Evolutionary conservation across 1,140 invertebrate genomes (phyloP), one percentile per base, ranked within the genome.

Genomic region (Listronotus bonariensis): DNA sequence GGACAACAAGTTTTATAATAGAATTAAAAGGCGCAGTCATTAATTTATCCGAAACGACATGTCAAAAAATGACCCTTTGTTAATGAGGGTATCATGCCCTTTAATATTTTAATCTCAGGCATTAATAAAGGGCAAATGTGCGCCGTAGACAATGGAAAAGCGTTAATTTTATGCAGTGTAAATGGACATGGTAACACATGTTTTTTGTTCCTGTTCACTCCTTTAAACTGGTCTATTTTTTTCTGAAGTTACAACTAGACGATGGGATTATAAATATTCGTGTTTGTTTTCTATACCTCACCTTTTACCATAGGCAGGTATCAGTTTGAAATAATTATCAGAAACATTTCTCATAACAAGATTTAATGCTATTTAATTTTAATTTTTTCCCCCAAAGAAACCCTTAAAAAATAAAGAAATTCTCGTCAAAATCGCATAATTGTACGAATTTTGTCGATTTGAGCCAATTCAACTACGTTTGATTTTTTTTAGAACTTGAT

Each of bases 41-140:
- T 69, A 69, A 69, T 69, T 56, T 64, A 18, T 63, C 36, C n/a
- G 49, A 54, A 64, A 68, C 42, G 36, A 36, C 62, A 38, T 26
- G 68, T 69, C 64, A 69, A 69, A 69, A 62, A 53, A 43, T 69
- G 68, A 69, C 68, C 68, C 62, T 57, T 36, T 62, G 67, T 63
- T 64, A 64, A 64, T 64, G 52, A 64, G 52, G 61, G 61, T 63
- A 64, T 56, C 61, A 32, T 17, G 53, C 61, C 61, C 61, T 51
- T 31, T 64, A 64, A 64, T 51, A 64, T 64, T 64, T 64, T 64
- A 64, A 64, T 64, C 52, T 49, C 52, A 1, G 38, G 36, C 52
- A 56, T 64, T 64, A 64, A 64, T 57, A 64, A 56, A 64, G 61
- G 53, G 53, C 49, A 60, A 60, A 60, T 46, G 60, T 55, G 40